Percentiles rank a stretch among this genome's conserved stretches.
These are phyloP conservation scores for Felis catus DNA, from an alignment of 2,113 vertebrate species.

Conservation along the genomic window F.catus_Fca126_mat1.0 CM031412.1:80631501-80632000, in stretches of 20 bases:
- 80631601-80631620: background rate
- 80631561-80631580: background rate
- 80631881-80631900: too few relatives aligned
- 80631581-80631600: background rate
- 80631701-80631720: background rate
- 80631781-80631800: background rate
- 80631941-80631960: too few relatives aligned
- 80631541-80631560: background rate
- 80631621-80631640: background rate
- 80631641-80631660: background rate
- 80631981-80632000: too few relatives aligned
- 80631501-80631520: background rate
- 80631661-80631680: too few relatives aligned
- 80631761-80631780: background rate
- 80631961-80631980: too few relatives aligned
- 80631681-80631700: background rate
- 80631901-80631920: too few relatives aligned
- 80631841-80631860: too few relatives aligned
- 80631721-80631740: background rate
- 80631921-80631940: too few relatives aligned
- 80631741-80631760: background rate
- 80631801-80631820: background rate
- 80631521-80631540: background rate
- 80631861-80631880: too few relatives aligned
- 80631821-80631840: background rate